phyloP scores from a whole-genome alignment of 2,113 vertebrate species.

The Cynopterus brachyotis region DNA sequence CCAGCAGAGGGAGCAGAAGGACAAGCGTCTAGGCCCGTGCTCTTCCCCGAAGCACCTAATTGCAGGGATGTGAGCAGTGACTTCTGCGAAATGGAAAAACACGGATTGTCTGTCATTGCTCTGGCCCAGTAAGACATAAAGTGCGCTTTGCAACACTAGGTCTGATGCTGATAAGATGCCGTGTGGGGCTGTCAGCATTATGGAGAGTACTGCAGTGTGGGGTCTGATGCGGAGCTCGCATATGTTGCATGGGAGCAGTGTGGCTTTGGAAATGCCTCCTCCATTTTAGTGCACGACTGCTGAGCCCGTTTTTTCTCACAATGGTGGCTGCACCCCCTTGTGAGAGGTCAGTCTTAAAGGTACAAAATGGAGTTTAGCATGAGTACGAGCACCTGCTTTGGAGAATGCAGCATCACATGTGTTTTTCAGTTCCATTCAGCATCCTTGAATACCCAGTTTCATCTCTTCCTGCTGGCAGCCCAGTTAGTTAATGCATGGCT shows the following conservation, averaged over 20 bases:
- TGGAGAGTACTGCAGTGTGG: not conserved
- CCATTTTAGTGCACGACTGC: not conserved
- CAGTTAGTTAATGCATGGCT: too few species aligned
- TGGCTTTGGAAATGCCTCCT: accelerated
- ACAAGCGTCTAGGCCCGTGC: not conserved
- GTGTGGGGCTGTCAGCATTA: not conserved
- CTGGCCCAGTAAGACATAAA: not conserved
- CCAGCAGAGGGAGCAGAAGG: constrained; percentile 64
- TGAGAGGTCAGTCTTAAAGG: not conserved
- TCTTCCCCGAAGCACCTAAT: not conserved
- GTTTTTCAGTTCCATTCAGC: not conserved
- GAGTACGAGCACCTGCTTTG: accelerated
- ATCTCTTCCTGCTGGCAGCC: not conserved
- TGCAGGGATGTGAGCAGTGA: not conserved
- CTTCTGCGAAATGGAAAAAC: not conserved
- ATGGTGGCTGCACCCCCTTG: accelerated
- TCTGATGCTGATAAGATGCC: not conserved
- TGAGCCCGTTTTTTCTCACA: not conserved
- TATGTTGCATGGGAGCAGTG: not conserved
- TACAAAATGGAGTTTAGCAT: not conserved
- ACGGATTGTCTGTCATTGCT: not conserved
- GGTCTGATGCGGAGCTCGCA: not conserved
- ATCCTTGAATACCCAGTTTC: not conserved
- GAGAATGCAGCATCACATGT: too few species aligned
- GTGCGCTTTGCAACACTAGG: not conserved